Evolutionary conservation across 2,797 vertebrate genomes (phyloP).

Genomic region (Pseudocheirus occidentalis): DNA sequence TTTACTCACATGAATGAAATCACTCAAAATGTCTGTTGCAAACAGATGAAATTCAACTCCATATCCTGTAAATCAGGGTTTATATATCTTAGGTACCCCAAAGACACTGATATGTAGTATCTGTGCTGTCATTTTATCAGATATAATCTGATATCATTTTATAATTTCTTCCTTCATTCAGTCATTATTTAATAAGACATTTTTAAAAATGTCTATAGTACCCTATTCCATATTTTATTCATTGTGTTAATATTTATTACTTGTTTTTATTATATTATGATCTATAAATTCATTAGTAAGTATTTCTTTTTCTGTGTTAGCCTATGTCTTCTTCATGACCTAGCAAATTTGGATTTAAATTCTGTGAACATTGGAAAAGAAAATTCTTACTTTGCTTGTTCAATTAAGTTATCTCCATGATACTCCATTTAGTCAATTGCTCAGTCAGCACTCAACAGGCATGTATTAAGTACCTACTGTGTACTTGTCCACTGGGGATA

Average conservation of each 20-base stretch:
- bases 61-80: background rate
- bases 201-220: background rate
- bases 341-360: background rate
- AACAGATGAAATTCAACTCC: background rate
- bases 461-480: background rate
- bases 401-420: background rate
- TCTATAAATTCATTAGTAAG: background rate
- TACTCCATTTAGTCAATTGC: background rate
- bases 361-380: background rate
- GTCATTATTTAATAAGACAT: background rate
- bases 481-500: background rate
- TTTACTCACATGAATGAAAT: background rate
- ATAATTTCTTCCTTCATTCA: background rate
- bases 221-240: background rate
- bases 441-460: background rate
- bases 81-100: background rate
- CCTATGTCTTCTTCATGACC: background rate
- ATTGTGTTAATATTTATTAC: background rate
- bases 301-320: background rate
- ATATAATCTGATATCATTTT: background rate
- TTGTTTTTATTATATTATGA: background rate
- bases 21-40: background rate
- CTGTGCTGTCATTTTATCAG: background rate
- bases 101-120: background rate
- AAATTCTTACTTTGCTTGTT: background rate